A percentile compares a stretch with the other conserved stretches of the same genome.
Evolutionary conservation across 2,888 invertebrate genomes (phyloP).

Genomic region (Thalpophila matura): DNA sequence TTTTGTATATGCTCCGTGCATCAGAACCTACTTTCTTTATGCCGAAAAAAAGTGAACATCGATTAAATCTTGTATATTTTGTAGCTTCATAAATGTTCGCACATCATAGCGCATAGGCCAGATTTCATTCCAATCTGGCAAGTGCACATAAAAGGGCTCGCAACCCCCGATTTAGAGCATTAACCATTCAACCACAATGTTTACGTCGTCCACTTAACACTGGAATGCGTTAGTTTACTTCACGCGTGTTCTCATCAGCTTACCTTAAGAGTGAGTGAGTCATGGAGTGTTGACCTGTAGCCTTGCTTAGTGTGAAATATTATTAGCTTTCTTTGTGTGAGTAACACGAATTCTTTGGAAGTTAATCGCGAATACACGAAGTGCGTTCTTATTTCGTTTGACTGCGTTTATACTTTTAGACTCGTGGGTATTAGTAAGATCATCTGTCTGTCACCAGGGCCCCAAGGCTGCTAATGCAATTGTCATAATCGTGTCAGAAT

Average conservation of each 20-base stretch:
- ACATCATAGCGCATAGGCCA: no score
- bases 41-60: no score
- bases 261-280: constrained; percentile 74
- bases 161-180: background rate
- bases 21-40: no score
- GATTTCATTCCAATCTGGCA: no score
- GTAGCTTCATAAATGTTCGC: no score
- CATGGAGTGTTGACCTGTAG: constrained; percentile 82
- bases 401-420: constrained; percentile 7
- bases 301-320: constrained; percentile 56
- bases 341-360: constrained; percentile 55
- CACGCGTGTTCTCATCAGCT: constrained; percentile 61
- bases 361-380: constrained; percentile 56
- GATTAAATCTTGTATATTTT: no score
- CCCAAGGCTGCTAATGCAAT: no score
- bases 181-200: constrained; percentile 45
- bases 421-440: background rate
- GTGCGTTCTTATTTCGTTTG: constrained; percentile 30
- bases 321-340: constrained; percentile 55
- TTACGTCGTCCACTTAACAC: constrained; percentile 58
- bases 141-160: no score
- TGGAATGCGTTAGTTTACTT: constrained; percentile 60
- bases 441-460: no score
- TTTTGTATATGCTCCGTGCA: no score
- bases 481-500: no score